phyloP scores from a whole-genome alignment of 1,140 invertebrate species.

The Paraescarpia echinospica region DNA sequence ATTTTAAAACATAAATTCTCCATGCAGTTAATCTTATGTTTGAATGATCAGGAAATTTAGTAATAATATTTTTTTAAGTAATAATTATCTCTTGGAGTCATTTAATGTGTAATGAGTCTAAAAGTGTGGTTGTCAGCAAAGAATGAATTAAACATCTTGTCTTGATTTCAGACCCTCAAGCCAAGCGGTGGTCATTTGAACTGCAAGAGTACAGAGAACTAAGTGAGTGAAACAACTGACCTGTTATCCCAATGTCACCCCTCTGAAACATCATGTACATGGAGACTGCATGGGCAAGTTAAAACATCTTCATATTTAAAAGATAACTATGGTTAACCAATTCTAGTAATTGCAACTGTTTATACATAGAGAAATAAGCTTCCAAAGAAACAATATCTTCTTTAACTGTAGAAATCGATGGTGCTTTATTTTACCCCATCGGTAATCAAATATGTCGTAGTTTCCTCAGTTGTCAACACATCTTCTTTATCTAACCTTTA shows the following conservation, averaged over 20 bases:
- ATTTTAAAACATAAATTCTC: not conserved
- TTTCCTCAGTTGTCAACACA: not conserved
- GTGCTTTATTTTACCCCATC: not conserved
- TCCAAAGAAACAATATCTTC: not conserved
- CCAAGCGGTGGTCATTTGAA: slow-evolving; percentile 28
- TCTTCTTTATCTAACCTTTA: not conserved
- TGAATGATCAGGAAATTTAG: not conserved
- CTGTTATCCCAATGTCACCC: not conserved
- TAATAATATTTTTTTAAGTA: not conserved
- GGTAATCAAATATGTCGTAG: not conserved
- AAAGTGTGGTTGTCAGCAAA: not conserved
- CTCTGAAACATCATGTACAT: not conserved
- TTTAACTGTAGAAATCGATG: not conserved
- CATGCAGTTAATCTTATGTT: not conserved
- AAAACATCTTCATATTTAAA: not conserved
- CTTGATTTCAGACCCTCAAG: slow-evolving; percentile 22
- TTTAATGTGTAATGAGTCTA: not conserved
- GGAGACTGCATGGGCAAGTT: not conserved
- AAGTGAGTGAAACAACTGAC: slow-evolving; percentile 12
- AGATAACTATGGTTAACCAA: not conserved
- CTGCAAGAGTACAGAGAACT: slow-evolving; percentile 21
- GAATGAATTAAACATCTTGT: not conserved
- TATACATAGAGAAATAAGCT: not conserved
- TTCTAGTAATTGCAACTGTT: not conserved
- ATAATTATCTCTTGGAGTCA: not conserved